Conservation (phyloP, 2,113 vertebrate species). For the Pedionomus torquatus region DNA sequence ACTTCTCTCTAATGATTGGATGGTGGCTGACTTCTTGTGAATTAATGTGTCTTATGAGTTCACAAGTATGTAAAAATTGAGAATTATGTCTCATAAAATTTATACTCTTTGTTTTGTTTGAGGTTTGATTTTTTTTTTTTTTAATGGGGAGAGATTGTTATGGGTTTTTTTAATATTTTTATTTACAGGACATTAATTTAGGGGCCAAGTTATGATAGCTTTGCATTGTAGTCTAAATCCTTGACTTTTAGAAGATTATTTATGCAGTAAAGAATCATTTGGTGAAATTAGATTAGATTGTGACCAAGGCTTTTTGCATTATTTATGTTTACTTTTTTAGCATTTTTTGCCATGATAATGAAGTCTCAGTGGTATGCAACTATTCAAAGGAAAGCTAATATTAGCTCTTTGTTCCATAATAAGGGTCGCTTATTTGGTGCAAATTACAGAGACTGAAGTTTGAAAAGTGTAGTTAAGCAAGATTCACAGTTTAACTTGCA, state of each 20-base stretch:
- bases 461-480: background rate
- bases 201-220: background rate
- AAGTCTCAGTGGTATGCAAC: background rate
- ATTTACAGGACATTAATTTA: background rate
- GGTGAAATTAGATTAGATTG: background rate
- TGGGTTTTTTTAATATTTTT: background rate
- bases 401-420: background rate
- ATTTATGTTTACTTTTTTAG: background rate
- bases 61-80: background rate
- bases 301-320: background rate
- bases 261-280: background rate
- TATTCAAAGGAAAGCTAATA: background rate
- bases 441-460: background rate
- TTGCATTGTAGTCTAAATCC: background rate
- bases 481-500: background rate
- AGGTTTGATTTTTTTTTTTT: background rate
- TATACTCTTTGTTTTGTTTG: background rate
- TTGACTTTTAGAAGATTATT: background rate
- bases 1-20: background rate
- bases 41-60: background rate
- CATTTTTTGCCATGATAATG: background rate
- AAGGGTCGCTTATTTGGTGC: background rate
- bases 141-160: rapidly evolving
- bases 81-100: background rate
- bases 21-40: background rate